These are phyloP conservation scores for Drosophila planitibia DNA, from an alignment of 2,888 invertebrate genomes.

Conservation along the genomic window DNA sequence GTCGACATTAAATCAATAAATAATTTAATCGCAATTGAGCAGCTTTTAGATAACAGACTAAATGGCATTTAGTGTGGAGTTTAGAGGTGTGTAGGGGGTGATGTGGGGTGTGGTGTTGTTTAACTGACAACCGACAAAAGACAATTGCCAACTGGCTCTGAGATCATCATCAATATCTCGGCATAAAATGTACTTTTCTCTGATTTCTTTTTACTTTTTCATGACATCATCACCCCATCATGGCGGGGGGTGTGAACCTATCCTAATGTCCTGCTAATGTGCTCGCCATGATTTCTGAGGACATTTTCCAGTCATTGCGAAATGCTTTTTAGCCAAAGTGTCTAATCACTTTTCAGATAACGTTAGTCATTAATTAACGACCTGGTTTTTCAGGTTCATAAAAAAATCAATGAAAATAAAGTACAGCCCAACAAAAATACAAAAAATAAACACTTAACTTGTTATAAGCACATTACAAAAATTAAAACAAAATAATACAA, in stretches of 20 bases:
- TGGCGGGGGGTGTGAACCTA: slow-evolving; percentile 8
- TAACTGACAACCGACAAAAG: neutral
- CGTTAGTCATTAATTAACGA: slow-evolving; percentile 28
- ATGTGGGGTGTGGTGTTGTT: neutral
- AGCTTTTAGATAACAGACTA: slow-evolving; percentile 37
- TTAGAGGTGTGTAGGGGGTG: neutral
- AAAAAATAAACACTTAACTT: neutral
- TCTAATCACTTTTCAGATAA: slow-evolving; percentile 44
- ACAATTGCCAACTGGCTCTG: slow-evolving; percentile 24
- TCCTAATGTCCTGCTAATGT: slow-evolving; percentile 39
- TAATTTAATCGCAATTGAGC: neutral
- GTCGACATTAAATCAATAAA: neutral
- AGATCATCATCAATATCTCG: slow-evolving; percentile 60
- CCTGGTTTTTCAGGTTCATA: slow-evolving; percentile 6
- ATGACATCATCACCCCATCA: slow-evolving; percentile 44
- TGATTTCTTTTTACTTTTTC: slow-evolving; percentile 43
- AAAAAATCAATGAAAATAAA: slow-evolving; percentile 48
- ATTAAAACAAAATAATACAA: slow-evolving; percentile 11
- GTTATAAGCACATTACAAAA: slow-evolving; percentile 1
- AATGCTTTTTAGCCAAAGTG: slow-evolving; percentile 56
- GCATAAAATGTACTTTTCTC: slow-evolving; percentile 42
- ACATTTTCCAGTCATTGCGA: slow-evolving; percentile 53
- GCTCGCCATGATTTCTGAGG: slow-evolving; percentile 43
- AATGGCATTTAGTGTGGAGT: slow-evolving; percentile 13
- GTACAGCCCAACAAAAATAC: neutral